Percentiles rank a stretch among this genome's conserved stretches.
Conservation (phyloP, 2,888 invertebrate genomes). For the Galerucella nymphaeae region DNA sequence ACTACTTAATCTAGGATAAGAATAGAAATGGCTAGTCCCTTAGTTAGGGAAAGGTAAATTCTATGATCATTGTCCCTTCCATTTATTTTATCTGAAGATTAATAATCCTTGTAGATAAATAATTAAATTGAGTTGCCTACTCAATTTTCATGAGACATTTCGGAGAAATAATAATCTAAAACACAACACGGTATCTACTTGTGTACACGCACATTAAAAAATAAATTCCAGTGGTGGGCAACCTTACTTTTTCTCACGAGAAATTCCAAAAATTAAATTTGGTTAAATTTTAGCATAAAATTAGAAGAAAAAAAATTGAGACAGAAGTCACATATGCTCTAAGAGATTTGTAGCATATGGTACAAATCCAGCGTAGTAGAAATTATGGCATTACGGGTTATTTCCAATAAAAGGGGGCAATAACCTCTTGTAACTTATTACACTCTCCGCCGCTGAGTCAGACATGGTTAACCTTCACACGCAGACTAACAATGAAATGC, state of each 20-base stretch:
- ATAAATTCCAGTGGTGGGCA: not conserved
- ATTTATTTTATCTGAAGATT: too few species aligned
- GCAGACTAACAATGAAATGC: constrained; percentile 33
- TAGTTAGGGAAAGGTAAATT: too few species aligned
- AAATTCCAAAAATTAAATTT: too few species aligned
- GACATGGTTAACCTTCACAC: constrained; percentile 31
- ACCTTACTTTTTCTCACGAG: too few species aligned
- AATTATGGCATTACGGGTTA: not conserved
- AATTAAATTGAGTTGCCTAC: not conserved
- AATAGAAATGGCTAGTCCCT: too few species aligned
- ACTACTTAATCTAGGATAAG: too few species aligned
- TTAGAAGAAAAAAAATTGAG: too few species aligned
- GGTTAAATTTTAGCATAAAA: too few species aligned
- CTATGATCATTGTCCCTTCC: too few species aligned
- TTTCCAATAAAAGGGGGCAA: not conserved
- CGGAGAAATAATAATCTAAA: constrained; percentile 7
- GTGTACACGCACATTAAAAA: not conserved
- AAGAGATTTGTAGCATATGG: not conserved
- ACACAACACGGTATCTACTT: not conserved
- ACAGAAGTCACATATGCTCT: too few species aligned
- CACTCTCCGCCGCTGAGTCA: constrained; percentile 9
- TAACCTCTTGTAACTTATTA: constrained; percentile 7
- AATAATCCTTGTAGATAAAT: not conserved
- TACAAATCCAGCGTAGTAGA: not conserved
- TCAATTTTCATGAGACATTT: constrained; percentile 3